Evolutionary conservation across 2,113 vertebrate genomes (phyloP).

Genomic region (Jacana jacana): DNA sequence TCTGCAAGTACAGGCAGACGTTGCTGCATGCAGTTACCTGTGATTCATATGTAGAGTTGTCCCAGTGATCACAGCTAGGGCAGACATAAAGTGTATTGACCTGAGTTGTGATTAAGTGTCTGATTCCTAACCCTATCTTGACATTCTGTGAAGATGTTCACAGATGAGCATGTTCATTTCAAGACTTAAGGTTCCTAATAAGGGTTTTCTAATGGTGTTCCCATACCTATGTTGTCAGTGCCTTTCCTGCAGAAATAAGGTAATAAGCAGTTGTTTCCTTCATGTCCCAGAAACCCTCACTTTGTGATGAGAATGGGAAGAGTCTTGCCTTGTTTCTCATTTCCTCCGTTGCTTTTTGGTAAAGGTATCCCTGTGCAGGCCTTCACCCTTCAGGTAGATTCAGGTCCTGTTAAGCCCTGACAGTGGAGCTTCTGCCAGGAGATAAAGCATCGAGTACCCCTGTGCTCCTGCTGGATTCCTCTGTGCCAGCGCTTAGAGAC

Average conservation of each 20-base stretch:
- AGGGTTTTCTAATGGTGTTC: not conserved
- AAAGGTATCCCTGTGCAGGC: not conserved
- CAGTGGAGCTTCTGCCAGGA: not conserved
- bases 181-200: not conserved
- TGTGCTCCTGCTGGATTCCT: conserved; percentile 4
- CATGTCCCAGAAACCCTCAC: not conserved
- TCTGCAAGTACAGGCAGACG: not conserved
- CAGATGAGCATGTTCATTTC: not conserved
- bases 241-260: not conserved
- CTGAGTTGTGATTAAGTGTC: not conserved
- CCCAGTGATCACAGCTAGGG: not conserved
- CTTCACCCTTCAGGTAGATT: not conserved
- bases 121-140: not conserved
- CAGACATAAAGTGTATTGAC: not conserved
- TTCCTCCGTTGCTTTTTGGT: not conserved
- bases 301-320: not conserved
- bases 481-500: conserved; percentile 7
- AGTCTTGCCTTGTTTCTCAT: not conserved
- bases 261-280: not conserved
- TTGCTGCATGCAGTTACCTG: not conserved
- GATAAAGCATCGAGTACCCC: not conserved
- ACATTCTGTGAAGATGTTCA: not conserved
- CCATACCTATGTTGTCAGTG: not conserved
- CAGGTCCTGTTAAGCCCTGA: not conserved
- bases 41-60: not conserved